These are phyloP conservation scores for Pseudochirops cupreus DNA, from an alignment of 2,797 vertebrate species.

Conservation along the genomic window DNA sequence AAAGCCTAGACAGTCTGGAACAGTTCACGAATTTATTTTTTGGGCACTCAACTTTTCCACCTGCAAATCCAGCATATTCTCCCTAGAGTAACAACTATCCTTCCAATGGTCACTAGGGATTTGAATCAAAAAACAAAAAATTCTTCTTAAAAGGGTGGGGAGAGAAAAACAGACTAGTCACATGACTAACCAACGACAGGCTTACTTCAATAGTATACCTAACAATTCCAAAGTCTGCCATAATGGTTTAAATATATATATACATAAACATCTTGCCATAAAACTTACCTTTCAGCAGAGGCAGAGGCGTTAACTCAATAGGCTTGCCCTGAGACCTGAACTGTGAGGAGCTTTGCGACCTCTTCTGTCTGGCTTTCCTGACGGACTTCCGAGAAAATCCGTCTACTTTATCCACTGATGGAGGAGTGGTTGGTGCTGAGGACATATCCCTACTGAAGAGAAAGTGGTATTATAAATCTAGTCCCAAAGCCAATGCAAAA, in stretches of 20 bases:
- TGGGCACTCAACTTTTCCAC: conserved; percentile 23
- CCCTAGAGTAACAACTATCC: conserved; percentile 37
- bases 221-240: neutral
- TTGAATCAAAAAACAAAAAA: conserved; percentile 28
- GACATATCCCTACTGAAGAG: conserved; percentile 97
- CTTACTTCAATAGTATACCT: conserved; percentile 20
- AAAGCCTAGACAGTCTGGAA: conserved; percentile 34
- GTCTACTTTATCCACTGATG: conserved; percentile 99
- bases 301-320: conserved; percentile 98
- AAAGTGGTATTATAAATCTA: conserved; percentile 75
- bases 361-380: conserved; percentile 99
- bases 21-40: conserved; percentile 5
- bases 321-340: conserved; percentile 99
- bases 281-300: conserved; percentile 97
- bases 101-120: conserved; percentile 32
- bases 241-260: neutral
- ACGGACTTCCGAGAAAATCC: conserved; percentile 99
- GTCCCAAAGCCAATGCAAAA: conserved; percentile 24
- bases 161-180: conserved; percentile 23
- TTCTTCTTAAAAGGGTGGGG: conserved; percentile 4
- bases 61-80: conserved; percentile 10
- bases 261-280: conserved; percentile 34
- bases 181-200: neutral
- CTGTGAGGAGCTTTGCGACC: conserved; percentile 99
- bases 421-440: conserved; percentile 99